phyloP scores from a whole-genome alignment of 2,888 invertebrate species.

The Conops quadrifasciatus region DNA sequence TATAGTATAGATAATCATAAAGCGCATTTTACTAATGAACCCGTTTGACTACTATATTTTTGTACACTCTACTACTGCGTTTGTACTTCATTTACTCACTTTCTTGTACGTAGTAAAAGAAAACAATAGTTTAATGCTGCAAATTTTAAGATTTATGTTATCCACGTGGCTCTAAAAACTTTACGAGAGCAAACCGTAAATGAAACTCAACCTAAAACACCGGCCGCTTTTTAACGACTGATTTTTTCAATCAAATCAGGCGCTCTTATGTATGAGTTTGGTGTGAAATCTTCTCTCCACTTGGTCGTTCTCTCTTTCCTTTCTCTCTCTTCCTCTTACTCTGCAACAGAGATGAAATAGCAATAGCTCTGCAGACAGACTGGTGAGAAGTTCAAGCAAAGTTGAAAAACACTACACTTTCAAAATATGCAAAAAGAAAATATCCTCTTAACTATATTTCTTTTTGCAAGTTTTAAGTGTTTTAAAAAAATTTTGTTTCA shows the following conservation, averaged over 20 bases:
- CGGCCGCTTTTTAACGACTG: conserved; percentile 46
- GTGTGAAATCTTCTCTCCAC: background rate
- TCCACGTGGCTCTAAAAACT: conserved; percentile 51
- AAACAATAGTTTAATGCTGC: conserved; percentile 2
- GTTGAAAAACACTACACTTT: too few species aligned
- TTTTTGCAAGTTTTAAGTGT: too few species aligned
- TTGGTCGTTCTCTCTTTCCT: too few species aligned
- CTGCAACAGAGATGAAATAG: too few species aligned
- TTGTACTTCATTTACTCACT: conserved; percentile 2
- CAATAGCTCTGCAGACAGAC: background rate
- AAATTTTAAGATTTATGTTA: conserved; percentile 32
- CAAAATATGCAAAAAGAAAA: too few species aligned
- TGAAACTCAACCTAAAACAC: conserved; percentile 41
- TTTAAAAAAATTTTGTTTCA: too few species aligned
- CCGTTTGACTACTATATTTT: background rate
- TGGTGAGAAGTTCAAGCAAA: too few species aligned
- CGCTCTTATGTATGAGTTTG: background rate
- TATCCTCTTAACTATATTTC: too few species aligned
- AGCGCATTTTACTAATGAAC: background rate
- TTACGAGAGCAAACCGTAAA: conserved; percentile 44
- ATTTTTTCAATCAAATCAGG: conserved; percentile 31
- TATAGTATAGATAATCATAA: background rate
- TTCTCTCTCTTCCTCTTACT: too few species aligned
- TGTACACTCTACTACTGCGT: background rate
- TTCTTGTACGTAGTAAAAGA: background rate